Evolutionary conservation across 2,888 invertebrate species (phyloP).

Genomic region (Leptinotarsa juncta): DNA sequence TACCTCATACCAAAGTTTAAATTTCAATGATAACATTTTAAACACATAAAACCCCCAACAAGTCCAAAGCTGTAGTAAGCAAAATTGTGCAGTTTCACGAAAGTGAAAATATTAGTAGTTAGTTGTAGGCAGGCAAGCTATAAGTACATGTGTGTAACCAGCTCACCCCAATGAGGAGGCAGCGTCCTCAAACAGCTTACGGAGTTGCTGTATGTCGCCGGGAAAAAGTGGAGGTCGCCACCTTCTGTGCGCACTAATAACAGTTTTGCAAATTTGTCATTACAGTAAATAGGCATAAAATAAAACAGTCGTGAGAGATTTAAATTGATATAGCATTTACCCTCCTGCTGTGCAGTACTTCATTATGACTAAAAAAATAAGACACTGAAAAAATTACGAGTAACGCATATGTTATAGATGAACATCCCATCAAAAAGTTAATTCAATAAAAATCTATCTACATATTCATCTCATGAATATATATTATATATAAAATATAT

Average conservation of each 20-base stretch:
- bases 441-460: too few relatives aligned
- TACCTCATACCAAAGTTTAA: too few relatives aligned
- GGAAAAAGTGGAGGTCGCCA: conserved; percentile 87
- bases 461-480: too few relatives aligned
- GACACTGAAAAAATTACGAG: too few relatives aligned
- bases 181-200: conserved; percentile 81
- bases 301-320: conserved; percentile 4
- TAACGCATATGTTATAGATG: too few relatives aligned
- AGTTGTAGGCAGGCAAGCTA: conserved; percentile 1
- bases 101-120: conserved; percentile 3
- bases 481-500: too few relatives aligned
- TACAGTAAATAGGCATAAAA: conserved; percentile 9
- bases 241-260: conserved; percentile 78
- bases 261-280: conserved; percentile 45
- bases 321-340: neutral
- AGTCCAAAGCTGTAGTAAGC: neutral
- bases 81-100: neutral
- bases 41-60: too few relatives aligned
- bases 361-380: too few relatives aligned
- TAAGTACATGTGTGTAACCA: conserved; percentile 25
- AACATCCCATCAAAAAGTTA: too few relatives aligned
- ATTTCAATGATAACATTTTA: too few relatives aligned
- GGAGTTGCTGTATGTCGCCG: conserved; percentile 81
- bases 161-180: conserved; percentile 66
- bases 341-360: too few relatives aligned